Evolutionary conservation across 2,113 vertebrate species (phyloP).

Genomic region (Protobothrops flavoviridis): DNA sequence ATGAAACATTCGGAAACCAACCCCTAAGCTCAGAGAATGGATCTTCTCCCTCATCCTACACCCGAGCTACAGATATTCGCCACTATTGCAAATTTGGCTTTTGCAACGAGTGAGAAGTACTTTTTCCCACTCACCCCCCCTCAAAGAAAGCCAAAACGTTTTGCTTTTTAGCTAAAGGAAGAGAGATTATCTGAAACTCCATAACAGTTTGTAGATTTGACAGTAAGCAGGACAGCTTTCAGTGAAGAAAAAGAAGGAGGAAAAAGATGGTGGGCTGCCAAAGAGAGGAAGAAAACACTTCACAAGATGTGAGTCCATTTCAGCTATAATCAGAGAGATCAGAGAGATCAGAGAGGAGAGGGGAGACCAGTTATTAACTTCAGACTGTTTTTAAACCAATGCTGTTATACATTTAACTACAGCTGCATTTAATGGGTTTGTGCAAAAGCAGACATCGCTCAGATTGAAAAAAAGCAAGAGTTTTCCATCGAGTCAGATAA

Average conservation of each 20-base stretch:
- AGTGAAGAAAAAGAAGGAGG: constrained; percentile 27
- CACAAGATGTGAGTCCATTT: constrained; percentile 6
- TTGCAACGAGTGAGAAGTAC: background rate
- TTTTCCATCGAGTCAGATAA: constrained; percentile 62
- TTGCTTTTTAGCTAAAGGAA: constrained; percentile 34
- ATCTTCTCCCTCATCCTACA: too few species aligned
- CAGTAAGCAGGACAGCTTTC: constrained; percentile 34
- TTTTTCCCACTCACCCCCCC: background rate
- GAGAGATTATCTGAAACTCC: constrained; percentile 16
- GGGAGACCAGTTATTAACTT: constrained; percentile 44
- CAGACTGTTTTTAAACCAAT: constrained; percentile 38
- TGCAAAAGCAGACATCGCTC: constrained; percentile 57
- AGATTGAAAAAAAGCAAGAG: constrained; percentile 54
- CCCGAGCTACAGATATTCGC: too few species aligned
- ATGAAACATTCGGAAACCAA: too few species aligned
- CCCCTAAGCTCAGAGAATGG: too few species aligned
- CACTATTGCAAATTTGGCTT: background rate
- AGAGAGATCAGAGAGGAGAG: constrained; percentile 52
- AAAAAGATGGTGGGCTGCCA: constrained; percentile 30
- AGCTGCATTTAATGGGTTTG: constrained; percentile 67
- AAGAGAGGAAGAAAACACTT: constrained; percentile 8
- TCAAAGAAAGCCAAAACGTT: background rate
- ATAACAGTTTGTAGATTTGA: constrained; percentile 32
- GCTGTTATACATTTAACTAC: constrained; percentile 57
- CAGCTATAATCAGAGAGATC: constrained; percentile 32